These are phyloP conservation scores for Ophthalmotilapia sp. DNA, from an alignment of 2,113 vertebrate species.

Conservation along the genomic window DNA sequence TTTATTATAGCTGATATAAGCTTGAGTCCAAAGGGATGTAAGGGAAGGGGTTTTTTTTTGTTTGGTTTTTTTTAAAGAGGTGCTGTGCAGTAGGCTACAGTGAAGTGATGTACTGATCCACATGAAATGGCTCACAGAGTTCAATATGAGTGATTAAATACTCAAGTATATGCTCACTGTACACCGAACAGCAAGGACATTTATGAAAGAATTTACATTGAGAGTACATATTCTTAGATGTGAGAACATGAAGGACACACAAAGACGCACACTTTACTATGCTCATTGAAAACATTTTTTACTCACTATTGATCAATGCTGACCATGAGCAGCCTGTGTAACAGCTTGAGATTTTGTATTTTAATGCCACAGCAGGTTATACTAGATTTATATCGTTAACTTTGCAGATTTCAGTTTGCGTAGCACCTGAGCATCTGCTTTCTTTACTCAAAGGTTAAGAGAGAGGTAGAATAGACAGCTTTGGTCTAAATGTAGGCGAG, in stretches of 20 bases:
- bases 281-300: not conserved
- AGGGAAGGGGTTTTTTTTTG: not conserved
- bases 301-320: constrained; percentile 7
- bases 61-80: not conserved
- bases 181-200: not conserved
- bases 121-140: not conserved
- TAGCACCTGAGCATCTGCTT: not conserved
- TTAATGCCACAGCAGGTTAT: not conserved
- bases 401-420: not conserved
- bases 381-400: not conserved
- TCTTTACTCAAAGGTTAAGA: not conserved
- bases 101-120: not conserved
- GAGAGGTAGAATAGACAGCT: not conserved
- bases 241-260: constrained; percentile 8
- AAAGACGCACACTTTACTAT: not conserved
- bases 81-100: not conserved
- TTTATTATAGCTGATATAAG: constrained; percentile 26
- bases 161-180: constrained; percentile 15
- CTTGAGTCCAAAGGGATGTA: constrained; percentile 12
- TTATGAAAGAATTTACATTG: not conserved
- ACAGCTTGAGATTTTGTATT: constrained; percentile 5
- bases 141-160: constrained; percentile 54
- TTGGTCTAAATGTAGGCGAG: not conserved
- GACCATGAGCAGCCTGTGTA: constrained; percentile 9
- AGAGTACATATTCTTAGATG: not conserved